These are phyloP conservation scores for Stenichneumon culpator DNA, from an alignment of 2,888 invertebrate genomes.

Conservation along the genomic window DNA sequence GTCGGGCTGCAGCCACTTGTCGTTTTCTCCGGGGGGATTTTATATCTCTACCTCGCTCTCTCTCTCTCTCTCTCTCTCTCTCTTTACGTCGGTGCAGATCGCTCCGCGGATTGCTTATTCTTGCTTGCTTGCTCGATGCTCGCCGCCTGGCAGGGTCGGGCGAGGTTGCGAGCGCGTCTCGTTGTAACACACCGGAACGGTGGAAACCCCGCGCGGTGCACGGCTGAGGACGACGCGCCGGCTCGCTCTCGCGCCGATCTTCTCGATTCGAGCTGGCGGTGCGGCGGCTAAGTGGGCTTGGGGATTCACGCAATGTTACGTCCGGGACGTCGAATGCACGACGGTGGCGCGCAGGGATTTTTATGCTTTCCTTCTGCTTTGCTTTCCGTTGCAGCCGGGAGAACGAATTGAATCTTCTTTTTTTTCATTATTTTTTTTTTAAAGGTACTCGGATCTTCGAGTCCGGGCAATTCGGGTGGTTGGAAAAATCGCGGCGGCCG, in stretches of 20 bases:
- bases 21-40: conserved; percentile 31
- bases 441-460: too few relatives aligned
- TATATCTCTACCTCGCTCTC: too few relatives aligned
- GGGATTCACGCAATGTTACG: conserved; percentile 4
- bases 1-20: conserved; percentile 63
- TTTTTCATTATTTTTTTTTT: too few relatives aligned
- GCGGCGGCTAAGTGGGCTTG: conserved; percentile 52
- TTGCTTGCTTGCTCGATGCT: conserved; percentile 13
- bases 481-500: too few relatives aligned
- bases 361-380: background rate
- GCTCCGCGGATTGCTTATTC: conserved; percentile 17
- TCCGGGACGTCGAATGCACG: background rate
- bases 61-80: conserved; percentile 3
- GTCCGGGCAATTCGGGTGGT: too few relatives aligned
- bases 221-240: conserved; percentile 59
- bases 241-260: conserved; percentile 38
- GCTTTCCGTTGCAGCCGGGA: too few relatives aligned
- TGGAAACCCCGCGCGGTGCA: conserved; percentile 49
- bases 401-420: too few relatives aligned
- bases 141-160: conserved; percentile 63
- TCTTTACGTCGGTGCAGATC: conserved; percentile 43
- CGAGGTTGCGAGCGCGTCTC: conserved; percentile 65
- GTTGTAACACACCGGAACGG: conserved; percentile 58
- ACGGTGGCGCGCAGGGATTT: conserved; percentile 49
- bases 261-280: conserved; percentile 42